phyloP scores from a whole-genome alignment of 2,888 invertebrate genomes.

The Scaptomyza caliginosa region DNA sequence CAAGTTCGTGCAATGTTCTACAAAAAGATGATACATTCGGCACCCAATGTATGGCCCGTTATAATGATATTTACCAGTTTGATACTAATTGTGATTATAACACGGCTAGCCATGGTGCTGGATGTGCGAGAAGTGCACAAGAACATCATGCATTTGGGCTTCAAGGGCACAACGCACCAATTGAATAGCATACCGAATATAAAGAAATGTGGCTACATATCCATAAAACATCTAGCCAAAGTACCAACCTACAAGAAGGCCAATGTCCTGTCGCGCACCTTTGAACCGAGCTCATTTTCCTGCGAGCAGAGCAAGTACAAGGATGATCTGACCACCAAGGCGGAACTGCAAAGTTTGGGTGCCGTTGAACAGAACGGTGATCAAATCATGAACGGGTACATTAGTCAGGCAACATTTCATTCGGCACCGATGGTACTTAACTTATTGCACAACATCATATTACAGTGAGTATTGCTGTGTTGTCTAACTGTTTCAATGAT shows the following conservation, averaged over 20 bases:
- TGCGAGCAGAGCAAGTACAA: constrained; percentile 47
- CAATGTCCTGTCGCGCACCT: constrained; percentile 28
- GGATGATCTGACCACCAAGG: constrained; percentile 11
- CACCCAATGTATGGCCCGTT: constrained; percentile 72
- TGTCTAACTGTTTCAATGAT: not conserved
- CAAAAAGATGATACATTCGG: constrained; percentile 72
- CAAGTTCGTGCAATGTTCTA: constrained; percentile 75
- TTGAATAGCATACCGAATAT: constrained; percentile 50
- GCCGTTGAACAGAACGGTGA: constrained; percentile 53
- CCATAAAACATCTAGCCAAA: constrained; percentile 21
- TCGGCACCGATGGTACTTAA: constrained; percentile 72
- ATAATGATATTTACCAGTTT: constrained; percentile 85
- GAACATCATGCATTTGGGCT: constrained; percentile 59
- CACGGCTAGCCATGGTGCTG: constrained; percentile 48
- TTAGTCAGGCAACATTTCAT: constrained; percentile 89
- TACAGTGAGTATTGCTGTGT: constrained; percentile 55
- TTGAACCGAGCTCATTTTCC: constrained; percentile 46
- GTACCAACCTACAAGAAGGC: constrained; percentile 16
- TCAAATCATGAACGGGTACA: constrained; percentile 43
- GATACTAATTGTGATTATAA: constrained; percentile 61
- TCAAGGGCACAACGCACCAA: not conserved
- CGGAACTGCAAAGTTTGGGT: constrained; percentile 48
- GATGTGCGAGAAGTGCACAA: constrained; percentile 31
- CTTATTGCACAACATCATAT: constrained; percentile 83
- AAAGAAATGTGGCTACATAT: constrained; percentile 54